phyloP scores from a whole-genome alignment of 1,140 invertebrate species.

The Microplitis demolitor region DNA sequence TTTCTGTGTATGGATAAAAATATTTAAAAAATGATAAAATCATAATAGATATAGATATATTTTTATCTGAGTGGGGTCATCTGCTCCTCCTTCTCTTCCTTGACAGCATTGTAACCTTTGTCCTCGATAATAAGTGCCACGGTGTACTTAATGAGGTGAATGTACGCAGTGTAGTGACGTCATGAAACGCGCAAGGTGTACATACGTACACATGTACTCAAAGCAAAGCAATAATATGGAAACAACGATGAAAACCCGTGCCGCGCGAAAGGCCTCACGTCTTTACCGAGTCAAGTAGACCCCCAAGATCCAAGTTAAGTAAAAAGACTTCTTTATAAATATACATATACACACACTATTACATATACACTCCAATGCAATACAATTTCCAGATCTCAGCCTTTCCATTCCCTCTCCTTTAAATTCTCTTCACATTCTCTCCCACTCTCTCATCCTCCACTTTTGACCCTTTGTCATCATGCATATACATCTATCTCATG shows the following conservation, averaged over 20 bases:
- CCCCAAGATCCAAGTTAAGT: no score
- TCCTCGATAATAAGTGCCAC: constrained; percentile 21
- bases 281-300: background rate
- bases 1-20: no score
- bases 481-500: background rate
- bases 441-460: background rate
- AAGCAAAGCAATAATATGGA: background rate
- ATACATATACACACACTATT: background rate
- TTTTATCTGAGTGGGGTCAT: background rate
- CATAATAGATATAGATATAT: background rate
- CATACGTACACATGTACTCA: background rate
- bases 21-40: background rate
- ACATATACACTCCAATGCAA: background rate
- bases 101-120: constrained; percentile 25
- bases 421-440: background rate
- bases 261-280: constrained; percentile 14
- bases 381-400: constrained; percentile 4
- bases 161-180: constrained; percentile 30
- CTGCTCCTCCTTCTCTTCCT: background rate
- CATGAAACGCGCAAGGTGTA: constrained; percentile 28
- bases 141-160: constrained; percentile 31
- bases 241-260: background rate
- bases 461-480: background rate
- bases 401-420: constrained; percentile 29
- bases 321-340: background rate